Conservation (phyloP, 2,888 invertebrate species). For the Leptogaster cylindrica region DNA sequence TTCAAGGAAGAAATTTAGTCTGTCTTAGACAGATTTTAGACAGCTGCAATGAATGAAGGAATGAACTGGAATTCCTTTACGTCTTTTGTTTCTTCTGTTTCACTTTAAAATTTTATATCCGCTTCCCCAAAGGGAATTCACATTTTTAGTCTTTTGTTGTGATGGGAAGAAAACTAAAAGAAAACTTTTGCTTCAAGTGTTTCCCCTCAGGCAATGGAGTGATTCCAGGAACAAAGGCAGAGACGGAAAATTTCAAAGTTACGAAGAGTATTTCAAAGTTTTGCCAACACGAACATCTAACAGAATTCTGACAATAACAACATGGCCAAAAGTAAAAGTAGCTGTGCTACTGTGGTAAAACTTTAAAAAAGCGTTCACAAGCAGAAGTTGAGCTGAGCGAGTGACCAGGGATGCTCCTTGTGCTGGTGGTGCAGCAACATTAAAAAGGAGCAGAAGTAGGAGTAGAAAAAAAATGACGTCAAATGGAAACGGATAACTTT, state of each 20-base stretch:
- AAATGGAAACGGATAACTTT: constrained; percentile 38
- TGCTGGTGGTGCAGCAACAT: no score
- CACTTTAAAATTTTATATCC: constrained; percentile 9
- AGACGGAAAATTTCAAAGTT: constrained; percentile 34
- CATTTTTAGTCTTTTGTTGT: constrained; percentile 28
- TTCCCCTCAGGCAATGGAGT: constrained; percentile 21
- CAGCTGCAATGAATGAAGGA: no score
- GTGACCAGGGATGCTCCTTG: constrained; percentile 29
- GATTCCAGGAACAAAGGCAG: constrained; percentile 28
- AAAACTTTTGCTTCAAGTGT: constrained; percentile 25
- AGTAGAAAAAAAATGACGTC: constrained; percentile 33
- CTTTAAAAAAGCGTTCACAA: constrained; percentile 37
- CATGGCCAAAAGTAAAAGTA: constrained; percentile 35
- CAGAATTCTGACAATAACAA: constrained; percentile 40
- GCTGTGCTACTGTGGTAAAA: constrained; percentile 21
- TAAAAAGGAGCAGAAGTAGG: no score
- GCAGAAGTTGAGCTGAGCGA: constrained; percentile 33
- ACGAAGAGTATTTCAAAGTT: constrained; percentile 32
- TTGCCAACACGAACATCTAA: constrained; percentile 35
- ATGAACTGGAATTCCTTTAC: no score
- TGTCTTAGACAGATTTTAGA: no score
- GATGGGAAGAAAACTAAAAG: constrained; percentile 26
- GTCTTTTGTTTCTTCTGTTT: not conserved
- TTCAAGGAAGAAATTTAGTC: no score
- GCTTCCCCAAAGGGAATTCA: constrained; percentile 14